Evolutionary conservation across 2,888 invertebrate genomes (phyloP), one percentile per base, ranked within the genome.

Genomic region (Drosophila tripunctata): DNA sequence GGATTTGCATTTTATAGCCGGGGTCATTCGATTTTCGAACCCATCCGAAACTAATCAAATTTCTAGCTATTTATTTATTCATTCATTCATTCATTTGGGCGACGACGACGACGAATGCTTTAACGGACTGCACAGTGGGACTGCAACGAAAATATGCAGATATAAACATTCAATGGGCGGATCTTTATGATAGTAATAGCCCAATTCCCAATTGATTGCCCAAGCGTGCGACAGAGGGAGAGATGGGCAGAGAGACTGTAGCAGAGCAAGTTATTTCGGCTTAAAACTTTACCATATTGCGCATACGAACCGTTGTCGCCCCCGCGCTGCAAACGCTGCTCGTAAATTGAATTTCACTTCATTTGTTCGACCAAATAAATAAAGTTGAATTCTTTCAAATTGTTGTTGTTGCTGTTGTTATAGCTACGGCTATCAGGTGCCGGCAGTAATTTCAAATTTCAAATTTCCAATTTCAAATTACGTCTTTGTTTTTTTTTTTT

Each of bases 1-100:
- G 74, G 71, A 74, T 74, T 74, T 76, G 60, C 67, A 75, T 71
- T 74, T 74, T 75, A 74, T 75, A 71, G 72, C 72, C 45, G 12
- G 38, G 62, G 47, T 70, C 69, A 70, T 75, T 69, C 50, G 55
- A 60, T 45, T 56, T 56, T 70, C 50, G 72, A 61, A 51, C 56
- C 57, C 75, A 68, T 58, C 43, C 68, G 69, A 75, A 75, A 64
- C 82, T 84, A 79, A 79, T 79, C 82, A 81, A 84, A 78, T 75
- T 78, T 75, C 63, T 50, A 62, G 54, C 74, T 51, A 69, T 80
- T 78, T 78, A 78, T 71, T 79, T 79, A 79, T 77, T 79, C 62
- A 81, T 66, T 81, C 43, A 80, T 65, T 80, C 43, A 48, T 48
- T 48, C 15, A 48, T 35, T 45, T 41, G 22, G 30, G 19, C 24